Evolutionary conservation across 2,113 vertebrate species (phyloP), one percentile per base, ranked within the genome.

Genomic region (Rana temporaria): DNA sequence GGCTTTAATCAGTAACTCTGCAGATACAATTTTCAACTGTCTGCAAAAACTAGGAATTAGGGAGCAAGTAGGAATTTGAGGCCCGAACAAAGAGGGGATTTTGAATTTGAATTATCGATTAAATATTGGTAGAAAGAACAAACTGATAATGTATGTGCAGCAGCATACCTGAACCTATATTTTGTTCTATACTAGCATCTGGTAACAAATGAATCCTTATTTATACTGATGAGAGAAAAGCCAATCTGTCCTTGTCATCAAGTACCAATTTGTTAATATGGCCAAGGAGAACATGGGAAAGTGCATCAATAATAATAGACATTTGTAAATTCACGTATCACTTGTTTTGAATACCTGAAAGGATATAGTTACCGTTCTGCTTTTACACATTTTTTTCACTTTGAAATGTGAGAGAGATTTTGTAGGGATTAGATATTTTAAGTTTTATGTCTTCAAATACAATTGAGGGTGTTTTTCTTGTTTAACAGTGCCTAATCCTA

Each of bases 391-490:
- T 82, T 53, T 63, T 81, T 65, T 26, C 57, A 56, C 79, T 74
- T 82, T 82, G 79, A 82, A 82, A 82, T 73, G 59, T 74, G 69
- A 82, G 79, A 82, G 57, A 74, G 79, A 82, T 65, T 82, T 70
- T 73, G 69, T 74, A 74, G 55, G 69, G 79, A 55, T 82, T 82
- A 82, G 59, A 82, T 74, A 66, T 82, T 72, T 69, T 82, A 66
- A 82, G 48, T 73, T 88, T 74, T 87, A 87, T 87, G 85, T 79
- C 84, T 89, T 87, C 79, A 89, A 84, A 85, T 93, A 89, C 73
- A 82, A 86, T 92, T 91, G n/a, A 72, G 30, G 89, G 86, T 89
- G 85, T 86, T 87, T 88, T 77, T 86, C 89, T 87, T 84, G 76
- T 78, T 65, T 69, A 68, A 70, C 73, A 68, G 34, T 20, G 26